Percentiles rank a stretch among this genome's conserved stretches.
Evolutionary conservation across 2,888 invertebrate species (phyloP).

Genomic region (Lepidocyrtoides sp.): DNA sequence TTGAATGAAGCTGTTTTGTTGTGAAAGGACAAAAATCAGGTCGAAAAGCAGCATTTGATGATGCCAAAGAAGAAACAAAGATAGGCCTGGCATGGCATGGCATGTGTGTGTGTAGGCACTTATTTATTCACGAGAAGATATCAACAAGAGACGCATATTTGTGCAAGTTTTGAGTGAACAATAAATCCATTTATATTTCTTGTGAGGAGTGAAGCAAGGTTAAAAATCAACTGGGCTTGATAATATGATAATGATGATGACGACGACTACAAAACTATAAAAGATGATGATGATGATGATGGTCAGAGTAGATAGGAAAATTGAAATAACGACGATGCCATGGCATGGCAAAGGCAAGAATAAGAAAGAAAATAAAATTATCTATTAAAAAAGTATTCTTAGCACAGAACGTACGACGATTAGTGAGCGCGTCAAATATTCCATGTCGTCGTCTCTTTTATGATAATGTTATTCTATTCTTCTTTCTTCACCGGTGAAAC

Average conservation of each 20-base stretch:
- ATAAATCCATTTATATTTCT: constrained; percentile 30
- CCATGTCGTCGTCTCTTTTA: constrained; percentile 39
- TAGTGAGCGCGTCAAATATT: constrained; percentile 15
- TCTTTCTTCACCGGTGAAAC: neutral
- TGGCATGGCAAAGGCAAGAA: too few relatives aligned
- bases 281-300: constrained; percentile 4
- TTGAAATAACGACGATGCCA: neutral
- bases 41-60: constrained; percentile 61
- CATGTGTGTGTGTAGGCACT: neutral
- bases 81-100: neutral
- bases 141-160: neutral
- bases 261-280: too few relatives aligned
- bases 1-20: constrained; percentile 64
- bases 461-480: constrained; percentile 41
- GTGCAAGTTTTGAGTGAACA: constrained; percentile 40
- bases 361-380: too few relatives aligned
- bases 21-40: constrained; percentile 73
- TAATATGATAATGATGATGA: neutral
- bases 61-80: constrained; percentile 46
- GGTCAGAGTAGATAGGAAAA: constrained; percentile 16
- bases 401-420: neutral
- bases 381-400: neutral
- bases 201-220: neutral
- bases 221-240: constrained; percentile 31
- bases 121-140: neutral